Base-by-base conservation (phyloP, 2,113 vertebrate species). In the Vireo altiloquus region DNA sequence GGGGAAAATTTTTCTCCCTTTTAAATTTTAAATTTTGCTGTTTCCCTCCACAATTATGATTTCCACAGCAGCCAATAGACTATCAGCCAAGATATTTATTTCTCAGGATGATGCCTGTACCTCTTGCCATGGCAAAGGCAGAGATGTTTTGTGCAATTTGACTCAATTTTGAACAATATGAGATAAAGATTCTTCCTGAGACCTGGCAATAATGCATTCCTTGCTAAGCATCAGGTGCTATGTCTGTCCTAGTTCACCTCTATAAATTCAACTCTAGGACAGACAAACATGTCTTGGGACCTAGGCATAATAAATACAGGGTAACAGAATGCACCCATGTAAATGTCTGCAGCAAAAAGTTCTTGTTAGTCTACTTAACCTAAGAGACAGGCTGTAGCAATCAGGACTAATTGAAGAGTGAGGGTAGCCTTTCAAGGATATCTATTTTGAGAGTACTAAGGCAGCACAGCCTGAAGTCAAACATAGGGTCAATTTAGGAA, bases 331-430 rank as follows among this genome's bases (percentile, higher is more conserved):
- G 44, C 57, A 83, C 18, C 40, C 64, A 75, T 83, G 69, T 95
- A 87, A 92, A 82, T 68, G 25, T 56, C n/a, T 86, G 64, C 54
- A 95, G 68, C 15, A 44, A 88, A 90, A 93, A 9, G n/a, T 71
- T 91, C 68, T 74, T 82, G 66, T 82, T 76, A 66, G 59, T 88
- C 82, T 77, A 27, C 59, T 82, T 83, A 66, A 49, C 35, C 21
- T 47, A 80, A 68, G 35, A 87, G 59, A 56, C 47, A 72, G 52
- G 49, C 64, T 82, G 39, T 65, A 90, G 84, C 78, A 96, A 70
- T 90, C 83, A 90, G 56, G 25, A 60, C 49, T 95, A 82, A 87
- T 49, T 94, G 82, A 92, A 92, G 87, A 78, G 80, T 54, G 39
- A 93, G 10, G 22, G 33, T 83, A 78, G 57, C 25, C 60, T 94